Conservation (phyloP, 1,140 invertebrate genomes). For the Sitobion miscanthi region DNA sequence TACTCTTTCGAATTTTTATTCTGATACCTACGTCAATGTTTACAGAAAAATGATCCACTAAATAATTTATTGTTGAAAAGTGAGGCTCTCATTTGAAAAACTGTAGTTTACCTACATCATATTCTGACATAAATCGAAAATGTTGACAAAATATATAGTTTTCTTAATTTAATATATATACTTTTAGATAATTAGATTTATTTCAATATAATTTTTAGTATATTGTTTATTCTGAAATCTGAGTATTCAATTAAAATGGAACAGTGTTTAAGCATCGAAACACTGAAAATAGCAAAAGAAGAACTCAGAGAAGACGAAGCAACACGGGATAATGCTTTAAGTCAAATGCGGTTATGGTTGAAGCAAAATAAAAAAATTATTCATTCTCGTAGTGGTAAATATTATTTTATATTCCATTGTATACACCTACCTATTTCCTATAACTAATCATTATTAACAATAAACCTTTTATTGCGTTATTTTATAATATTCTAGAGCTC, state of each 20-base stretch:
- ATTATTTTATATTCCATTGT: conserved; percentile 9
- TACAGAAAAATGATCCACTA: too few relatives aligned
- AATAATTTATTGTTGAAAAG: too few relatives aligned
- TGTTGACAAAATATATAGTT: not conserved
- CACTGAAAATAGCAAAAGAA: conserved; percentile 70
- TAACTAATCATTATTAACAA: not conserved
- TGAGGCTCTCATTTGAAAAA: too few relatives aligned
- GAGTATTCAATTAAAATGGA: conserved; percentile 7
- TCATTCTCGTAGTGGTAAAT: conserved; percentile 73
- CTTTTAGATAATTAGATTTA: not conserved
- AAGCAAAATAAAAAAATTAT: conserved; percentile 74
- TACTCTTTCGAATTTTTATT: too few relatives aligned
- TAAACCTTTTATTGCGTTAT: not conserved
- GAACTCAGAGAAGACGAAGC: conserved; percentile 76
- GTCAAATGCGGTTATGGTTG: conserved; percentile 75
- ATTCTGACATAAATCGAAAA: not conserved
- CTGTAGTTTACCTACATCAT: too few relatives aligned
- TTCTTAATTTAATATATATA: not conserved
- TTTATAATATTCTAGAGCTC: not conserved
- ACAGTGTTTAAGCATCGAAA: conserved; percentile 58
- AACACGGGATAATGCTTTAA: conserved; percentile 71
- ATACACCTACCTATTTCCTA: not conserved
- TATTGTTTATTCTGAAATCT: not conserved
- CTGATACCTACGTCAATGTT: too few relatives aligned
- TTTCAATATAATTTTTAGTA: not conserved